Percentiles rank a stretch among this genome's conserved stretches.
Evolutionary conservation across 2,888 invertebrate genomes (phyloP).

Genomic region (Galerucella pusilla): DNA sequence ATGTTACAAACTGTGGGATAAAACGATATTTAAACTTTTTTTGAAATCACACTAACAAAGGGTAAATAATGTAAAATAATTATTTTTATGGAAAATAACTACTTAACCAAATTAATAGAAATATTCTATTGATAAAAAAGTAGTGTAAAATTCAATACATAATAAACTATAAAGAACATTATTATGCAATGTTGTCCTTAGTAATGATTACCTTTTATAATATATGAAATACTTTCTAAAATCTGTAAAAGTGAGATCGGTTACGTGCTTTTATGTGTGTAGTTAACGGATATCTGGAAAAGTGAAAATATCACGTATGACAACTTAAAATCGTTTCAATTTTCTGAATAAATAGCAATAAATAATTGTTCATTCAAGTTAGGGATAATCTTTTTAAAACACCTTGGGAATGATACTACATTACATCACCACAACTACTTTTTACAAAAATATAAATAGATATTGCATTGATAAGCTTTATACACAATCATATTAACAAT

Average conservation of each 20-base stretch:
- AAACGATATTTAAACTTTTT: too few relatives aligned
- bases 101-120: too few relatives aligned
- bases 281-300: neutral
- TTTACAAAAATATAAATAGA: neutral
- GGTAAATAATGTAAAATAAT: too few relatives aligned
- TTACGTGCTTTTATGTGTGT: neutral
- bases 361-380: too few relatives aligned
- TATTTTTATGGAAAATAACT: too few relatives aligned
- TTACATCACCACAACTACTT: neutral
- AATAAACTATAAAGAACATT: neutral
- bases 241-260: neutral
- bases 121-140: too few relatives aligned
- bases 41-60: too few relatives aligned
- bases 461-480: neutral
- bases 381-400: too few relatives aligned
- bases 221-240: neutral
- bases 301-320: neutral
- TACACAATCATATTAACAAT: neutral
- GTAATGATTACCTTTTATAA: neutral
- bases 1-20: too few relatives aligned
- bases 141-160: neutral
- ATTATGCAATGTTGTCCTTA: neutral
- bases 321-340: too few relatives aligned
- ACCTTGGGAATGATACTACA: neutral
- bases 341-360: too few relatives aligned